Base-by-base conservation (phyloP, 2,113 vertebrate genomes). In the Pterocles burchelli region DNA sequence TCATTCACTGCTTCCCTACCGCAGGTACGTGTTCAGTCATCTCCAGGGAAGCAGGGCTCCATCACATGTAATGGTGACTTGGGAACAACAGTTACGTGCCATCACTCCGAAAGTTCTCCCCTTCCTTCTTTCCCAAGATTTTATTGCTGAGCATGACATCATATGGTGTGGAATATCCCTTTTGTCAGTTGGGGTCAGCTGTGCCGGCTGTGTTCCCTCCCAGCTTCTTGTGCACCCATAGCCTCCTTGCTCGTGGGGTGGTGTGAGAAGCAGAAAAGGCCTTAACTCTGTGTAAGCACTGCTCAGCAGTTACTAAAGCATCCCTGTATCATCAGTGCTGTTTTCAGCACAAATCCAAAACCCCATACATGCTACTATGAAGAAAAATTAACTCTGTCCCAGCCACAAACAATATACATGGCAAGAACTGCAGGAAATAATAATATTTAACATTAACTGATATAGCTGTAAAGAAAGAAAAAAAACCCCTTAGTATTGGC, bases 171-270 rank as follows among this genome's bases (percentile, higher is more conserved):
- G 9, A 19, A 20, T 34, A 51, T 5, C 11, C 5, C 28, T 75
- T 43, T 24, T 19, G 6, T 66, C 28, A 41, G 7, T 0, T 70
- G 31, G 11, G 6, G 33, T 61, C 18, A 12, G 4, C 8, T 49
- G 13, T 38, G 28, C 6, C 2, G 2, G 7, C 18, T 55, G 24
- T 51, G 52, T 29, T 26, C 11, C 3, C 2, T 43, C 20, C 11
- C 43, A 88, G 0, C 4, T 43, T 24, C 36, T 71, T 49, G 8
- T 31, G 14, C 13, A 13, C 5, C 3, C 7, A 7, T 5, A 4
- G 4, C 3, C 20, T 5, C 2, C 22, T n/a, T 6, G 0, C 24
- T 81, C 15, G 7, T 4, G 29, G 28, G 17, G 8, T 1, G 4
- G 17, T 24, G 26, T 17, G 19, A 33, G 17, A 38, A 34, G 8